Evolutionary conservation across 2,113 vertebrate species (phyloP).

Genomic region (Aviceda subcristata): DNA sequence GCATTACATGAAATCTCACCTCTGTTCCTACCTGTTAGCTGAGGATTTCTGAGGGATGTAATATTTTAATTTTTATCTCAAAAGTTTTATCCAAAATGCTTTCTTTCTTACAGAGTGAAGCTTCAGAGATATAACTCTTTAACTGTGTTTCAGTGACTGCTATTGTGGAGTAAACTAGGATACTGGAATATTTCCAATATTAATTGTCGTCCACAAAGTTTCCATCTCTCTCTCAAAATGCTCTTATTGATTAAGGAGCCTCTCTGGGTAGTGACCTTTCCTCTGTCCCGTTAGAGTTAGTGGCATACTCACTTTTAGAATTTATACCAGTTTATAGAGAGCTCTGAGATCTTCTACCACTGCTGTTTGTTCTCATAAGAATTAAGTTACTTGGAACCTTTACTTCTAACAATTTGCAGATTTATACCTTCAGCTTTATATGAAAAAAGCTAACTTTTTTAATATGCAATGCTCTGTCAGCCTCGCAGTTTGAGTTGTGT

Average conservation of each 20-base stretch:
- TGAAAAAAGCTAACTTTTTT: background rate
- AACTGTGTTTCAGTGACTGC: background rate
- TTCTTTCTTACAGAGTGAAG: background rate
- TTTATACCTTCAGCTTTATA: background rate
- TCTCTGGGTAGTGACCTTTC: background rate
- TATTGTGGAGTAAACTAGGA: background rate
- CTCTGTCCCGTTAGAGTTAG: background rate
- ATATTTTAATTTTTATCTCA: background rate
- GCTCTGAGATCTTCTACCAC: background rate
- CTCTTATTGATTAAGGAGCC: background rate
- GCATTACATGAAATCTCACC: background rate
- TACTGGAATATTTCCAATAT: background rate
- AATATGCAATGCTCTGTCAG: background rate
- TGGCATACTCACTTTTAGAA: background rate
- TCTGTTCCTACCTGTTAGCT: background rate
- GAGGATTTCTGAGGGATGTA: background rate
- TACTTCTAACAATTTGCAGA: background rate
- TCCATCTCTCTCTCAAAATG: background rate
- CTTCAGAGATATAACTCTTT: background rate
- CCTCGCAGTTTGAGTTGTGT: background rate
- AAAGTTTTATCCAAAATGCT: background rate
- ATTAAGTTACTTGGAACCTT: background rate
- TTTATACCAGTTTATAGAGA: background rate
- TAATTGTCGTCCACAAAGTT: background rate
- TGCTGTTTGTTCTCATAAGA: background rate